Evolutionary conservation across 2,888 invertebrate species (phyloP).

Genomic region (Cremastobaeus sp.): DNA sequence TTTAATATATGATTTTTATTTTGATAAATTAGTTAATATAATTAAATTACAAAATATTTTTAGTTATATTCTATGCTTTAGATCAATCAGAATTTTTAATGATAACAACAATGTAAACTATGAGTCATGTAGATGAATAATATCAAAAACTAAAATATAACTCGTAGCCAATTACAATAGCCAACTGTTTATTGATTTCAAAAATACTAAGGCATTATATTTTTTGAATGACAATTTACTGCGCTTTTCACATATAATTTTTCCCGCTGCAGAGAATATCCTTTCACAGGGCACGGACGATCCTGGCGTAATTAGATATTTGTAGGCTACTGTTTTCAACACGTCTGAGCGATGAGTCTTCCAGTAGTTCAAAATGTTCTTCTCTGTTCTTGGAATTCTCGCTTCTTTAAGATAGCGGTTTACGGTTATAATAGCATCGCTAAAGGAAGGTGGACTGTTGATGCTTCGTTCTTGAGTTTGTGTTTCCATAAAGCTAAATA

Average conservation of each 20-base stretch:
- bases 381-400: conserved; percentile 3
- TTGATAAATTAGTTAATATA: too few species aligned
- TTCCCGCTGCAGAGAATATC: conserved; percentile 6
- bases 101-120: too few species aligned
- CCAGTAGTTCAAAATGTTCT: conserved; percentile 10
- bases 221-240: conserved; percentile 1
- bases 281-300: conserved; percentile 10
- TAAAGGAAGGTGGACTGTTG: not conserved
- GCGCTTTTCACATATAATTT: not conserved
- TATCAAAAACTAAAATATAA: too few species aligned
- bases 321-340: conserved; percentile 10
- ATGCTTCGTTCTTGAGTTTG: not conserved
- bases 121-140: too few species aligned
- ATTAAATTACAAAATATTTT: too few species aligned
- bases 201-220: not conserved
- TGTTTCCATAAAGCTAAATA: conserved; percentile 9
- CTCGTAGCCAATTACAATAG: not conserved
- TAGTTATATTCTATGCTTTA: too few species aligned
- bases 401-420: conserved; percentile 3
- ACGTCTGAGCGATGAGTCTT: not conserved
- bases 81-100: too few species aligned
- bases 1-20: too few species aligned
- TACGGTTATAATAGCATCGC: conserved; percentile 4
- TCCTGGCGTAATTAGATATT: not conserved
- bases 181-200: conserved; percentile 6